phyloP scores from a whole-genome alignment of 2,113 vertebrate genomes.

The Neogale vison region DNA sequence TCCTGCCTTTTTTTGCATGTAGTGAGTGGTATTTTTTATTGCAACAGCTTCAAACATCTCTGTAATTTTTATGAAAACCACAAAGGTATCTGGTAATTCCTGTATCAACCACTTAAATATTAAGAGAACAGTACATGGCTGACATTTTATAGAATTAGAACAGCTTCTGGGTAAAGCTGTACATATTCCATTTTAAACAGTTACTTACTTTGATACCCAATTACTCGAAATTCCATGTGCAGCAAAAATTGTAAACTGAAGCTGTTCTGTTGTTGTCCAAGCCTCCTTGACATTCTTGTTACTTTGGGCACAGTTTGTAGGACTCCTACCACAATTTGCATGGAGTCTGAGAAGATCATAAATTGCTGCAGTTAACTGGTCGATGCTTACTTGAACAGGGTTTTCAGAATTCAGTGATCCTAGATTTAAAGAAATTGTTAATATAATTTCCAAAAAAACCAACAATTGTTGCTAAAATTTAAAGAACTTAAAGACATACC shows the following conservation, averaged over 20 bases:
- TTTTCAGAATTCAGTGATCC: slow-evolving; percentile 81
- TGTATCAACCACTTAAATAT: background rate
- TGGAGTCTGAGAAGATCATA: slow-evolving; percentile 92
- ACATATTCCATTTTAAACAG: background rate
- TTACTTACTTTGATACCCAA: slow-evolving; percentile 95
- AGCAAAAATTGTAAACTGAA: slow-evolving; percentile 96
- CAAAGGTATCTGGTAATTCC: background rate
- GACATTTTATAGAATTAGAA: background rate
- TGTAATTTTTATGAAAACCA: slow-evolving; percentile 52
- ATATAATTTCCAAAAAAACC: slow-evolving; percentile 35
- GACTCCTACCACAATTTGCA: slow-evolving; percentile 83
- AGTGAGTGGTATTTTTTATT: slow-evolving; percentile 6
- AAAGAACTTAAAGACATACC: slow-evolving; percentile 79
- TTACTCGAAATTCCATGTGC: slow-evolving; percentile 92
- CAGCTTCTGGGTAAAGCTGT: background rate
- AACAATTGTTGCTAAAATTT: background rate
- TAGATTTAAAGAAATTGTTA: slow-evolving; percentile 76
- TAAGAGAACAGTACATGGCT: background rate
- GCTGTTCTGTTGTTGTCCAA: slow-evolving; percentile 91
- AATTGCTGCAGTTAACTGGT: slow-evolving; percentile 90
- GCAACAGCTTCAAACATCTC: background rate
- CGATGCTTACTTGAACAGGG: slow-evolving; percentile 88
- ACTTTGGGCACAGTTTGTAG: slow-evolving; percentile 62
- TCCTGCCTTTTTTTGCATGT: slow-evolving; percentile 13
- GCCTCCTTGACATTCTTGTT: slow-evolving; percentile 87